Conservation (phyloP, 2,113 vertebrate species). For the Asarcornis scutulata region DNA sequence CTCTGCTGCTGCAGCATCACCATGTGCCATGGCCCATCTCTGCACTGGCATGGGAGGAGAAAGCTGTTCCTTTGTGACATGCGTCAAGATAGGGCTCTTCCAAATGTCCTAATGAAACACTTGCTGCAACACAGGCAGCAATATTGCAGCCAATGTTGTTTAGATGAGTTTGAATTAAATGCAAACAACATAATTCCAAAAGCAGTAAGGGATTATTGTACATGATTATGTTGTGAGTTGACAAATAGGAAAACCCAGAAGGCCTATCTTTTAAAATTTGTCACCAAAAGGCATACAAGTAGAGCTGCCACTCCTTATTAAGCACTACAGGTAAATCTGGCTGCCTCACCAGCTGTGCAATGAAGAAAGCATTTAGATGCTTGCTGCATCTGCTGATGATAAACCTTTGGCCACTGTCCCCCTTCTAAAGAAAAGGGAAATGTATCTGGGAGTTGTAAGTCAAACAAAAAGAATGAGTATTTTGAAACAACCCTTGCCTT, state of each 20-base stretch:
- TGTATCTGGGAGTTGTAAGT: not conserved
- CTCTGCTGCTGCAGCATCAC: not conserved
- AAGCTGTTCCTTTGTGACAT: not conserved
- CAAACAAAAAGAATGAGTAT: not conserved
- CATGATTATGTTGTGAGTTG: not conserved
- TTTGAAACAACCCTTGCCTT: not conserved
- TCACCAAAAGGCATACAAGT: not conserved
- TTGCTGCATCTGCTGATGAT: not conserved
- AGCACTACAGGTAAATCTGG: not conserved
- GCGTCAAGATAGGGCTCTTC: not conserved
- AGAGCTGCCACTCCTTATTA: not conserved
- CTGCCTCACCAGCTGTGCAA: not conserved
- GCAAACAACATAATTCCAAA: not conserved
- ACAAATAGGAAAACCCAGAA: not conserved
- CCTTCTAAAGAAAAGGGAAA: not conserved
- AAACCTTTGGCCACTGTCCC: not conserved
- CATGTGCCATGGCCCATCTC: not conserved
- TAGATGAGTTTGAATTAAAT: not conserved
- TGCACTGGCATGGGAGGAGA: not conserved
- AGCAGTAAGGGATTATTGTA: not conserved
- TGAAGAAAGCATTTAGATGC: not conserved
- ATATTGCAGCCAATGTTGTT: not conserved
- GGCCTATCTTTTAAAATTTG: not conserved
- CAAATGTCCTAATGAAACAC: not conserved
- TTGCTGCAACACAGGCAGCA: rapidly evolving